Conservation (phyloP, 2,797 vertebrate species). For the Siniperca undulata region DNA sequence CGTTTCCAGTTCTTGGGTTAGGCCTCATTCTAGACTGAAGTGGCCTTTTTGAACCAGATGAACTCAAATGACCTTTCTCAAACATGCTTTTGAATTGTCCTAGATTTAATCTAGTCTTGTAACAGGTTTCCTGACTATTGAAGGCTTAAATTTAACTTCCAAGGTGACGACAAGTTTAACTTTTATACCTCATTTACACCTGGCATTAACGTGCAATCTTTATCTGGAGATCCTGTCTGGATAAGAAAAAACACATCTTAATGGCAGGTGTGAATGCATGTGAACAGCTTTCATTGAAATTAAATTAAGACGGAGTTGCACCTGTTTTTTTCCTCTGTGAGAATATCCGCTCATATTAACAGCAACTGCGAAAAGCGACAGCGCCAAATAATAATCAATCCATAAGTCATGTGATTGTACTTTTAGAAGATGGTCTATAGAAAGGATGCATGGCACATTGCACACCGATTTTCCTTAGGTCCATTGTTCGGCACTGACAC, state of each 20-base stretch:
- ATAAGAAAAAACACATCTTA: background rate
- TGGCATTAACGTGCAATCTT: background rate
- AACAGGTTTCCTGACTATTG: background rate
- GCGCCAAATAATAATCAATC: background rate
- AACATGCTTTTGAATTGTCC: background rate
- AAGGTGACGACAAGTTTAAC: background rate
- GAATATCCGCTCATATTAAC: background rate
- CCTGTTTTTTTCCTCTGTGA: background rate
- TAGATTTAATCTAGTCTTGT: background rate
- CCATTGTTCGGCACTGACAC: slow-evolving; percentile 16
- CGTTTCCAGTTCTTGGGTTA: background rate
- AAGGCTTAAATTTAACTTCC: background rate
- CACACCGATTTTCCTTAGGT: background rate
- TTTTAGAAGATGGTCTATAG: background rate
- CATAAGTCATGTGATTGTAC: background rate
- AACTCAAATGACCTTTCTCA: background rate
- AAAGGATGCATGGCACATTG: background rate
- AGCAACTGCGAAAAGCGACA: background rate
- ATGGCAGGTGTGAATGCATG: background rate
- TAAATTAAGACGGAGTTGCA: background rate
- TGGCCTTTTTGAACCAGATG: background rate
- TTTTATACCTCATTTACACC: background rate
- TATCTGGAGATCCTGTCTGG: background rate
- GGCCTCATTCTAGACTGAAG: background rate
- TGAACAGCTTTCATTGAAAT: background rate